These are phyloP conservation scores for Benthosema pterotum DNA, from an alignment of 2,797 vertebrate genomes.

Conservation along the genomic window DNA sequence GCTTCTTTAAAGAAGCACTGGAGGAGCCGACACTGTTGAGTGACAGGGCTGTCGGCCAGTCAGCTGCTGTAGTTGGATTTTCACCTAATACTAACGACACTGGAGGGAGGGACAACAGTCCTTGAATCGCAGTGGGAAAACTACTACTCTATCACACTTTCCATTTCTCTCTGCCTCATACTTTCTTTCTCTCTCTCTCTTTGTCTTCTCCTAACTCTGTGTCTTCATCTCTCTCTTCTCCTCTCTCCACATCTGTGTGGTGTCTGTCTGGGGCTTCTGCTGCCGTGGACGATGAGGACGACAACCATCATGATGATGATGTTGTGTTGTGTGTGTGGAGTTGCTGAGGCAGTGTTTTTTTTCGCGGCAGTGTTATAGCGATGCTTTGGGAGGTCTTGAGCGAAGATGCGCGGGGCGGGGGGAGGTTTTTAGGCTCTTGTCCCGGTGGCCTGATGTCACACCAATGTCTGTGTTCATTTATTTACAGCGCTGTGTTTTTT, in stretches of 20 bases:
- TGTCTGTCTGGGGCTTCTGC: constrained; percentile 10
- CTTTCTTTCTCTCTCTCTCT: constrained; percentile 20
- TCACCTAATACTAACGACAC: too few species aligned
- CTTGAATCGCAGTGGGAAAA: too few species aligned
- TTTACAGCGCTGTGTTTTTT: constrained; percentile 60
- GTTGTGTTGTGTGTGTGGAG: constrained; percentile 2
- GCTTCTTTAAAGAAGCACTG: too few species aligned
- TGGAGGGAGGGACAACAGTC: too few species aligned
- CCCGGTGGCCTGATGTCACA: constrained; percentile 55
- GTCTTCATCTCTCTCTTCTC: constrained; percentile 16
- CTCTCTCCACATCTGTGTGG: constrained; percentile 21
- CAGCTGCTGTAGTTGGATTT: too few species aligned
- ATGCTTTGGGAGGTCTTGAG: constrained; percentile 56
- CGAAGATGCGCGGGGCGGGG: constrained; percentile 58
- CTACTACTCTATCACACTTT: too few species aligned
- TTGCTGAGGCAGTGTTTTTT: constrained; percentile 25
- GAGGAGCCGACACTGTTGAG: too few species aligned
- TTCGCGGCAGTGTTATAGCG: constrained; percentile 7
- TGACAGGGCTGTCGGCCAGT: too few species aligned
- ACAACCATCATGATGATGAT: constrained; percentile 31
- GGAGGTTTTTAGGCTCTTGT: constrained; percentile 50
- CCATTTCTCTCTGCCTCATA: constrained; percentile 9
- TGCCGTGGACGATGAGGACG: neutral
- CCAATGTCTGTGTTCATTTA: constrained; percentile 68
- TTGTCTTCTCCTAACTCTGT: constrained; percentile 18